Evolutionary conservation across 2,888 invertebrate species (phyloP).

Genomic region (Apodemia hepburni): DNA sequence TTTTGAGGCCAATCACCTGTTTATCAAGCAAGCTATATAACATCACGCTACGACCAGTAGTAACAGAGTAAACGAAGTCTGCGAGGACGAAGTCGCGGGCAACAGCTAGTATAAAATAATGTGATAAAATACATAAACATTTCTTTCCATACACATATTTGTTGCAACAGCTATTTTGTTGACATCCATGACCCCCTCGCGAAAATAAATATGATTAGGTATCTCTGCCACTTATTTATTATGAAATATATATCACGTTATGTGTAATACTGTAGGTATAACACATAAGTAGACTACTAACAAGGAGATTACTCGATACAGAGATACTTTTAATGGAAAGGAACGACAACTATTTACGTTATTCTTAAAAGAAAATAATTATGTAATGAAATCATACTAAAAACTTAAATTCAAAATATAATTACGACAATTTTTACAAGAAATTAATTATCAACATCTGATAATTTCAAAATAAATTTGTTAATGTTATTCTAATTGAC

Average conservation of each 20-base stretch:
- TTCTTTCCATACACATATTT: neutral
- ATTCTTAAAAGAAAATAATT: too few relatives aligned
- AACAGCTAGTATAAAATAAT: too few relatives aligned
- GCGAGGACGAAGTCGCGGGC: too few relatives aligned
- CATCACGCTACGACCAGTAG: too few relatives aligned
- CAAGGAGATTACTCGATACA: too few relatives aligned
- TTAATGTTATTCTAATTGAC: too few relatives aligned
- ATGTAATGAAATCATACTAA: neutral
- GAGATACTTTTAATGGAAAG: too few relatives aligned
- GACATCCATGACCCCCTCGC: constrained; percentile 27
- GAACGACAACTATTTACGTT: too few relatives aligned
- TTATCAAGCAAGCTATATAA: too few relatives aligned
- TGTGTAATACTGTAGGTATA: neutral
- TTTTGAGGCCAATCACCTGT: too few relatives aligned
- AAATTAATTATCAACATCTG: neutral
- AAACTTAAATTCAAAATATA: neutral
- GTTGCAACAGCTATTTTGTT: constrained; percentile 22
- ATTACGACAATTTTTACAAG: neutral
- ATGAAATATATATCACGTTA: constrained; percentile 36
- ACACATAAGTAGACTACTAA: neutral
- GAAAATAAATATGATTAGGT: constrained; percentile 27
- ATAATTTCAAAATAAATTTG: neutral
- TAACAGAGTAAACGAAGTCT: too few relatives aligned
- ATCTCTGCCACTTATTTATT: constrained; percentile 34
- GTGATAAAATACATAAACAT: neutral